These are phyloP conservation scores for Trogon surrucura DNA, from an alignment of 2,113 vertebrate species.

Conservation along the genomic window DNA sequence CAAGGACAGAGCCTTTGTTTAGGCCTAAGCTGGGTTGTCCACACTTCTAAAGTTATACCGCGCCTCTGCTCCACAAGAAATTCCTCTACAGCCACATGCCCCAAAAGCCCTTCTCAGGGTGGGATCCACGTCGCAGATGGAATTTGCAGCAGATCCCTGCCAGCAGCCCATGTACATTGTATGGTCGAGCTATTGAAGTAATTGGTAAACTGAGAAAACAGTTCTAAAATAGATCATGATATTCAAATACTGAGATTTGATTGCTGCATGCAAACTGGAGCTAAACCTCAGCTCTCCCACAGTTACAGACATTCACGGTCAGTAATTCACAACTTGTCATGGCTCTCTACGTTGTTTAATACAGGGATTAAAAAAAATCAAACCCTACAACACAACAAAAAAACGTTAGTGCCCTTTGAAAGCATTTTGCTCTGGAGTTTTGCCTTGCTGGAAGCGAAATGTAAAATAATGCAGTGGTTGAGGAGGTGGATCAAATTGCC, in stretches of 20 bases:
- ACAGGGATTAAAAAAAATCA: not conserved
- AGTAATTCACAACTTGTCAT: not conserved
- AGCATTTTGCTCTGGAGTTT: not conserved
- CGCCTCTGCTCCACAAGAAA: no score
- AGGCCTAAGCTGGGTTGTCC: no score
- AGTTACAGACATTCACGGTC: not conserved
- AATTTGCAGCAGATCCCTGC: not conserved
- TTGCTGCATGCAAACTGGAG: not conserved
- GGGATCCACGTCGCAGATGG: conserved; percentile 17
- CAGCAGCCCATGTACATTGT: not conserved
- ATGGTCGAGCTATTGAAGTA: not conserved
- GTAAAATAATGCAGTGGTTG: not conserved
- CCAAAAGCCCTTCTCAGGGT: not conserved
- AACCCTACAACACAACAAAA: no score
- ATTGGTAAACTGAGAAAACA: not conserved
- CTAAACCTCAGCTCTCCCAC: not conserved
- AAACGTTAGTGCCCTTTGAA: not conserved
- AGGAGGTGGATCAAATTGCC: conserved; percentile 44
- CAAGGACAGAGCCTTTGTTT: no score
- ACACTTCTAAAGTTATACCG: no score
- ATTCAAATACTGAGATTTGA: not conserved
- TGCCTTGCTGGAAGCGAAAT: not conserved
- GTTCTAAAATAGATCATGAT: not conserved
- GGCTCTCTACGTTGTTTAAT: not conserved
- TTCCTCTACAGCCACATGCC: conserved; percentile 39